A percentile compares a stretch with the other conserved stretches of the same genome.
phyloP scores from a whole-genome alignment of 2,797 vertebrate genomes.

The Sebastes trivittatus region DNA sequence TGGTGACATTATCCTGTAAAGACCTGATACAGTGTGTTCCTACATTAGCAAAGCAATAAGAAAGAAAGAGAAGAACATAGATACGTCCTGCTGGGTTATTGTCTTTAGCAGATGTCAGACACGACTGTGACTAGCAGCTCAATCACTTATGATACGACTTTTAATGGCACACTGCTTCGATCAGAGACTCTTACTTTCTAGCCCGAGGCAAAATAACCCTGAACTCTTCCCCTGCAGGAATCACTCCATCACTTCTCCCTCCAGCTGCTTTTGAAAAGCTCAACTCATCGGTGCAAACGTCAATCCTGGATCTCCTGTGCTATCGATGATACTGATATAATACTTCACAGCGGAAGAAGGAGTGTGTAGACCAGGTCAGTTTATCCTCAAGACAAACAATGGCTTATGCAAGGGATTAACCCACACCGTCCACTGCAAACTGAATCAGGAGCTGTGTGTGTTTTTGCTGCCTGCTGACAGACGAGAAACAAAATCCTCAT shows the following conservation, averaged over 20 bases:
- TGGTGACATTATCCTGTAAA: background rate
- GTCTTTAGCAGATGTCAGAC: conserved; percentile 3
- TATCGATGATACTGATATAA: background rate
- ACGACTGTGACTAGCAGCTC: background rate
- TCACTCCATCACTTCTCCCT: conserved; percentile 14
- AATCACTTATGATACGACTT: conserved; percentile 5
- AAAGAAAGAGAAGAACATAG: background rate
- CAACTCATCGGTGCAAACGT: background rate
- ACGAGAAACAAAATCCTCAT: conserved; percentile 4
- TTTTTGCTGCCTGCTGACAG: conserved; percentile 13
- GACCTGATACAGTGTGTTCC: background rate
- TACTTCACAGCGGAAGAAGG: background rate
- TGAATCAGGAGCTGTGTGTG: background rate
- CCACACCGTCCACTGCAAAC: conserved; percentile 10
- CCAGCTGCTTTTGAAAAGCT: background rate
- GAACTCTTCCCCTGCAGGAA: background rate
- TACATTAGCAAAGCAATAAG: conserved; percentile 8
- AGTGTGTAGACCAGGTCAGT: conserved; percentile 10
- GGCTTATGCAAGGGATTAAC: conserved; percentile 16
- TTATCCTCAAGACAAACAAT: conserved; percentile 45
- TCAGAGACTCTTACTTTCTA: conserved; percentile 2
- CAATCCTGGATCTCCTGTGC: background rate
- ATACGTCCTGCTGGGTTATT: conserved; percentile 9
- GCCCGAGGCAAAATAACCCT: background rate
- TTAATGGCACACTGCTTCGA: conserved; percentile 1